phyloP scores from a whole-genome alignment of 2,888 invertebrate genomes.

The Drosophila greeni region DNA sequence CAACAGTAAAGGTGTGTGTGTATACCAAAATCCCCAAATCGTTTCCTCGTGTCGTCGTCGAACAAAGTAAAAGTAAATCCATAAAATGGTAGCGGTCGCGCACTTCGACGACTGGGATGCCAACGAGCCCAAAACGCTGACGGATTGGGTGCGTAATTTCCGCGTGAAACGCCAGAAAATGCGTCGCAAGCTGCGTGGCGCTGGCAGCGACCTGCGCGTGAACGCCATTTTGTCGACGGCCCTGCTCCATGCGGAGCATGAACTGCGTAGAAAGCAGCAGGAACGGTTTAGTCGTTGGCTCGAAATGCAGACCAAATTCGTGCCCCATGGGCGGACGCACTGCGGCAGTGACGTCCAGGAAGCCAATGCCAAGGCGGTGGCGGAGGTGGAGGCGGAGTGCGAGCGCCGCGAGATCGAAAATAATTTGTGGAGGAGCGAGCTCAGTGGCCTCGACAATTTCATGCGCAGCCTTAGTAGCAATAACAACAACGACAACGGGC shows the following conservation, averaged over 20 bases:
- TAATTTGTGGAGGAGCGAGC: conserved; percentile 79
- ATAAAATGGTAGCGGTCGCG: conserved; percentile 61
- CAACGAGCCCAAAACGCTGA: conserved; percentile 67
- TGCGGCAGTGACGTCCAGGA: conserved; percentile 49
- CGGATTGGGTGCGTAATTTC: conserved; percentile 81
- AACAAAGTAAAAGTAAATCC: conserved; percentile 38
- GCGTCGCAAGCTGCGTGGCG: conserved; percentile 79
- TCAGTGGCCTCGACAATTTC: conserved; percentile 81
- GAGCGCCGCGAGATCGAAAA: conserved; percentile 69
- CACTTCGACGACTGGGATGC: conserved; percentile 58
- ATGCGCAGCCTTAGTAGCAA: conserved; percentile 80
- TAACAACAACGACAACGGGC: conserved; percentile 23
- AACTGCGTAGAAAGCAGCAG: conserved; percentile 81
- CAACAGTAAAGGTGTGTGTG: conserved; percentile 58
- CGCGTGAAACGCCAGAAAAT: conserved; percentile 80
- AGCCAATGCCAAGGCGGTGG: conserved; percentile 46
- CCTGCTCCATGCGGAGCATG: conserved; percentile 80
- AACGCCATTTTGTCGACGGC: conserved; percentile 81
- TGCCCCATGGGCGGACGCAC: conserved; percentile 59
- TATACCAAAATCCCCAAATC: conserved; percentile 17
- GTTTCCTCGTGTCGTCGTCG: conserved; percentile 22
- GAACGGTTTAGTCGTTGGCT: conserved; percentile 81
- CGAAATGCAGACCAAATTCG: conserved; percentile 77
- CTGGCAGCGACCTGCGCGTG: conserved; percentile 80
- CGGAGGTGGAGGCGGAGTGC: conserved; percentile 60